Evolutionary conservation across 2,113 vertebrate genomes (phyloP).

Genomic region (Acanthisitta chloris): DNA sequence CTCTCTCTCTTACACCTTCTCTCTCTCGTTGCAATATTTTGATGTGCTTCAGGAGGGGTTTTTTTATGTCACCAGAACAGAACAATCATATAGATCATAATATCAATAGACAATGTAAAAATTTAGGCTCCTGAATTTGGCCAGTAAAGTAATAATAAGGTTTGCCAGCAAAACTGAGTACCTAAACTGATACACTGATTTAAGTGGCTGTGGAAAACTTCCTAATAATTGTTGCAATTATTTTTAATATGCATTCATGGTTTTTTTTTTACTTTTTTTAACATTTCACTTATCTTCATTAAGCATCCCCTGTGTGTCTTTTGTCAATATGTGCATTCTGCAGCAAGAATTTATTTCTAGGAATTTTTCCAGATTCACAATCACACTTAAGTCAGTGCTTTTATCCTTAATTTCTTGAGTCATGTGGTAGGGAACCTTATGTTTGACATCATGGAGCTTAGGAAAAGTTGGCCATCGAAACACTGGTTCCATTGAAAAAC

Average conservation of each 20-base stretch:
- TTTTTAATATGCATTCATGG: not conserved
- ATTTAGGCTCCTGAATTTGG: not conserved
- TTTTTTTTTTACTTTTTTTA: not conserved
- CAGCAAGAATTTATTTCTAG: not conserved
- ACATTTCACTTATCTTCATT: not conserved
- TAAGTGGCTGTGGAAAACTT: not conserved
- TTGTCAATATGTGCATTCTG: not conserved
- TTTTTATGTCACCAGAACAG: not conserved
- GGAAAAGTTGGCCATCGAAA: constrained; percentile 38
- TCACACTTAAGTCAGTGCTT: constrained; percentile 15
- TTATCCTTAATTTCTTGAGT: constrained; percentile 23
- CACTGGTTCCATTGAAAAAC: constrained; percentile 47
- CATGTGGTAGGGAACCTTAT: not conserved
- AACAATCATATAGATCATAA: not conserved
- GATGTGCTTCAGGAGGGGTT: accelerated
- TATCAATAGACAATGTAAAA: not conserved
- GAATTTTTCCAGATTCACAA: constrained; percentile 11
- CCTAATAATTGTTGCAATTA: not conserved
- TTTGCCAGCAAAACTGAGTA: not conserved
- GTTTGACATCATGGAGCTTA: not conserved
- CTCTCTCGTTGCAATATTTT: accelerated
- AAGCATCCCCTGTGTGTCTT: not conserved
- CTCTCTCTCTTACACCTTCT: not conserved
- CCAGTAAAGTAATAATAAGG: not conserved
- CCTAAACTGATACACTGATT: not conserved